A percentile compares a stretch with the other conserved stretches of the same genome.
These are phyloP conservation scores for Ochropleura leucogaster DNA, from an alignment of 2,888 invertebrate genomes.

Conservation along the genomic window DNA sequence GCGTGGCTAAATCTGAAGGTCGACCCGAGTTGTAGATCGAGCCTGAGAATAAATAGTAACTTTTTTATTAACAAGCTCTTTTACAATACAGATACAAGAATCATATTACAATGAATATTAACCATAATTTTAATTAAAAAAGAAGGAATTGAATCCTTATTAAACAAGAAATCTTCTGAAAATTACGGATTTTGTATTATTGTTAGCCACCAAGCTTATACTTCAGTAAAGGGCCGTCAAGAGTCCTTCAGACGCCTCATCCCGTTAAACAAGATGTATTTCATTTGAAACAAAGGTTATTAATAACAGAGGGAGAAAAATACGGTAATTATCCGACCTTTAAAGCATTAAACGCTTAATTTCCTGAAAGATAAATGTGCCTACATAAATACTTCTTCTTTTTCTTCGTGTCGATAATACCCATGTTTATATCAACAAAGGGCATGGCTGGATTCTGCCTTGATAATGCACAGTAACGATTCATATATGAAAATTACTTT, in stretches of 20 bases:
- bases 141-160: conserved; percentile 18
- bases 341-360: conserved; percentile 19
- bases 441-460: too few species aligned
- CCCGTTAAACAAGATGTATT: conserved; percentile 16
- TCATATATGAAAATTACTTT: too few species aligned
- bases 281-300: conserved; percentile 20
- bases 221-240: conserved; percentile 21
- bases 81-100: neutral
- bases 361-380: conserved; percentile 21
- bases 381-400: too few species aligned
- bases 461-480: too few species aligned
- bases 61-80: neutral
- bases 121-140: neutral
- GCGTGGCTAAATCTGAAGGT: too few species aligned
- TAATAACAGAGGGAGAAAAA: conserved; percentile 17
- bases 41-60: too few species aligned
- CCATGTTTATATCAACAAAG: too few species aligned
- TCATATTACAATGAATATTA: neutral
- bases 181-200: conserved; percentile 39
- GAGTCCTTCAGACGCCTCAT: conserved; percentile 11
- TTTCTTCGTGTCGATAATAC: too few species aligned
- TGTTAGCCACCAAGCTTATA: conserved; percentile 22
- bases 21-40: too few species aligned
- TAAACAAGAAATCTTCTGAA: conserved; percentile 1
- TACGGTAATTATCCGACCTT: conserved; percentile 2